Evolutionary conservation across 2,113 vertebrate genomes (phyloP).

Genomic region (Petroica traversi): DNA sequence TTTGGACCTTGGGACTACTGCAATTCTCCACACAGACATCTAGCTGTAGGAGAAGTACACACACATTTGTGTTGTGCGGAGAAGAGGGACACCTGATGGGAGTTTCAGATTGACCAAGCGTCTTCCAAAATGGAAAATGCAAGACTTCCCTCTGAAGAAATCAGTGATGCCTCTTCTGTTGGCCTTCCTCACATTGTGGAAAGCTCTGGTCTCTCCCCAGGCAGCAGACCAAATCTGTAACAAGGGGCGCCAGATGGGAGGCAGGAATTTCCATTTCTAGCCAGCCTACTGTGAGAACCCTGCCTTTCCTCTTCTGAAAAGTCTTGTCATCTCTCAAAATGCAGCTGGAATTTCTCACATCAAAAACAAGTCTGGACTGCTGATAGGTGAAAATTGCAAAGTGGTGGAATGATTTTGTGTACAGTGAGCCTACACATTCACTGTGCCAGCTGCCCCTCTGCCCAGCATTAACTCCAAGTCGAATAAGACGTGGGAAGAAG

Average conservation of each 20-base stretch:
- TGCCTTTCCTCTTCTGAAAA: conserved; percentile 1
- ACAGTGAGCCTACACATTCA: background rate
- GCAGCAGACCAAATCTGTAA: background rate
- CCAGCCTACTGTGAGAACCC: background rate
- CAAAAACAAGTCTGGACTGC: background rate
- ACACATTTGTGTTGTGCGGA: background rate
- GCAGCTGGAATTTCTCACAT: conserved; percentile 27
- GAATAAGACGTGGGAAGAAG: background rate
- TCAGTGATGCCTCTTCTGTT: background rate
- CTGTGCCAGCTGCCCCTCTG: background rate
- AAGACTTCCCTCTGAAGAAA: background rate
- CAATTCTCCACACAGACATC: background rate
- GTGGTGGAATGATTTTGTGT: background rate
- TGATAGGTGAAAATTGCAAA: conserved; percentile 14
- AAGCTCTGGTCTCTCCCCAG: background rate
- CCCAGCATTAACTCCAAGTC: background rate
- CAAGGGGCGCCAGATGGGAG: background rate
- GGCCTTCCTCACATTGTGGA: background rate
- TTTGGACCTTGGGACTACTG: background rate
- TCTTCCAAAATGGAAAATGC: background rate
- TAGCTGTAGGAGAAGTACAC: background rate
- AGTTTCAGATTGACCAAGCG: background rate
- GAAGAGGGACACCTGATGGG: background rate
- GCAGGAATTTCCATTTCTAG: conserved; percentile 16
- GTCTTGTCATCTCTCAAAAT: conserved; percentile 23